These are phyloP conservation scores for Hystrix brachyura DNA, from an alignment of 2,113 vertebrate species.

Conservation along the genomic window DNA sequence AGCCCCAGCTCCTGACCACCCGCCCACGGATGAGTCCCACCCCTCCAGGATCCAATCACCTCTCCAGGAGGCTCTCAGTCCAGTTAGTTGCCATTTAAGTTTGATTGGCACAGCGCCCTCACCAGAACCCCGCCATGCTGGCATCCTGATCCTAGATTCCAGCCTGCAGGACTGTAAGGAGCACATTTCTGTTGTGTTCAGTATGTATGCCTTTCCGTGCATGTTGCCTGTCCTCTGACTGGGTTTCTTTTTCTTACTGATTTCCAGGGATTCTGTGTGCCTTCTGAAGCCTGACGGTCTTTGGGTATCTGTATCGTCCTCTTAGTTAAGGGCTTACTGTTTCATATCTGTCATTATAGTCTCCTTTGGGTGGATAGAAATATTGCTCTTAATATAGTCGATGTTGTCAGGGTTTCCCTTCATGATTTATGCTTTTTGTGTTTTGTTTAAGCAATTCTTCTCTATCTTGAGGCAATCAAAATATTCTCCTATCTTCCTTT, in stretches of 20 bases:
- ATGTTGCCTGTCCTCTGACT: not conserved
- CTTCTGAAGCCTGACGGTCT: not conserved
- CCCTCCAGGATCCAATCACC: not conserved
- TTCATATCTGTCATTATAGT: not conserved
- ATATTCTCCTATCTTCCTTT: not conserved
- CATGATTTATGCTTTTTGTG: not conserved
- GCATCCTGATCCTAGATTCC: not conserved
- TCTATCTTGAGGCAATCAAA: slow-evolving; percentile 3
- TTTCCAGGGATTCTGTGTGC: not conserved
- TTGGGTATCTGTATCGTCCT: not conserved
- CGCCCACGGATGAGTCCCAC: not conserved
- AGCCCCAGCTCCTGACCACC: not conserved
- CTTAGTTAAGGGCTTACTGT: not conserved
- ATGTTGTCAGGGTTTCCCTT: not conserved
- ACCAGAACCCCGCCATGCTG: not conserved
- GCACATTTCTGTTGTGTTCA: not conserved
- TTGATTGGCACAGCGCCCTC: not conserved
- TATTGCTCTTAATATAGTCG: not conserved
- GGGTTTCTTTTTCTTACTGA: not conserved
- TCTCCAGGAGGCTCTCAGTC: not conserved
- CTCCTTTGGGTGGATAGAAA: not conserved
- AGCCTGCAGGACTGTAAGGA: not conserved
- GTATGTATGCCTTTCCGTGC: fast-evolving
- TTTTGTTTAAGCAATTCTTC: not conserved
- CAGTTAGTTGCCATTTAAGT: not conserved